Evolutionary conservation across 2,797 vertebrate genomes (phyloP), one percentile per base, ranked within the genome.

Genomic region (Denticeps clupeoides): DNA sequence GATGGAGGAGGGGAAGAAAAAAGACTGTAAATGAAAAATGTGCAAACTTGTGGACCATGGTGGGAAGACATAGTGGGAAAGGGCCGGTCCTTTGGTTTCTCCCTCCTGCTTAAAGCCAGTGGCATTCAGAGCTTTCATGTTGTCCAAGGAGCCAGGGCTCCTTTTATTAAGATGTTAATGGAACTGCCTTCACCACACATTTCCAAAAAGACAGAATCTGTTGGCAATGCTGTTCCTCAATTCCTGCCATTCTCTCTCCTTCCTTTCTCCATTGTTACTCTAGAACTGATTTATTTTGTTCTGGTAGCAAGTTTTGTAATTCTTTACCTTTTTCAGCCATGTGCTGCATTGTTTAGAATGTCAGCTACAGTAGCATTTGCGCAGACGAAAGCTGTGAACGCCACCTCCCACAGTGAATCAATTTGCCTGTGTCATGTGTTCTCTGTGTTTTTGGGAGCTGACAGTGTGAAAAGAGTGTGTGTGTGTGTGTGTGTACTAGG

Each of bases 81-180:
- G 28, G 29, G 9, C 67, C 29, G 4, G 61, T 73, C 77, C 73
- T 77, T 63, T 64, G 74, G 79, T n/a, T n/a, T n/a, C n/a, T n/a
- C n/a, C n/a, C n/a, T n/a, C n/a, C n/a, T n/a, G n/a, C n/a, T n/a
- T n/a, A n/a, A n/a, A n/a, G n/a, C n/a, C n/a, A n/a, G n/a, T n/a
- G n/a, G n/a, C n/a, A n/a, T n/a, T n/a, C n/a, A n/a, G n/a, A n/a
- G n/a, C n/a, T n/a, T n/a, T n/a, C n/a, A n/a, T n/a, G n/a, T n/a
- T n/a, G n/a, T n/a, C n/a, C n/a, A n/a, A n/a, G 44, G 59, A 74
- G 69, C 66, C 53, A 68, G 72, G 68, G 69, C 74, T 74, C 74
- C 67, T 68, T 80, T 79, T 80, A 82, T 83, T 78, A 82, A 82
- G 81, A 83, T 80, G 78, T 78, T 82, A 83, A 84, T 82, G 73